These are phyloP conservation scores for Hirundichthys speculiger DNA, from an alignment of 2,113 vertebrate species.

Conservation along the genomic window DNA sequence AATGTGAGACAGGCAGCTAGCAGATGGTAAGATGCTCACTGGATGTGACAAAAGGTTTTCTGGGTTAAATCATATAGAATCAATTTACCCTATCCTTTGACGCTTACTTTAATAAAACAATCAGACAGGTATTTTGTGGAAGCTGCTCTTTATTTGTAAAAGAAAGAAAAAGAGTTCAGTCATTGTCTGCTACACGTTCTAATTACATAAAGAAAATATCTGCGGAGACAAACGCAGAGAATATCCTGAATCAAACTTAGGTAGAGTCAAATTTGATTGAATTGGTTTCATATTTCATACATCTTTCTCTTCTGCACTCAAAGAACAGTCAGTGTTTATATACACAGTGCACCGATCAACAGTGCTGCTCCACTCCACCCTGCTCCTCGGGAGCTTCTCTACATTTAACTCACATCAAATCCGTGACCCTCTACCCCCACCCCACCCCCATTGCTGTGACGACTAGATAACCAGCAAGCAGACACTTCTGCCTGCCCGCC, in stretches of 20 bases:
- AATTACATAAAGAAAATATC: constrained; percentile 98
- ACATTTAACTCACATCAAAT: constrained; percentile 85
- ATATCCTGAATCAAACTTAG: constrained; percentile 92
- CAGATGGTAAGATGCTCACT: too few species aligned
- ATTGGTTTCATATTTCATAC: constrained; percentile 95
- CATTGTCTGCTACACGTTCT: constrained; percentile 96
- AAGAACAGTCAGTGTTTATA: constrained; percentile 85
- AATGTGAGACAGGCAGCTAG: too few species aligned
- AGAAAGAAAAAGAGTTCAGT: constrained; percentile 85
- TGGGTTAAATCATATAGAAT: too few species aligned
- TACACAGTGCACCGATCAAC: constrained; percentile 98
- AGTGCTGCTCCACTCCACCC: constrained; percentile 81
- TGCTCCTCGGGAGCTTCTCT: constrained; percentile 78
- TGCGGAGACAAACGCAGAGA: constrained; percentile 95
- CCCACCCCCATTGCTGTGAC: constrained; percentile 11
- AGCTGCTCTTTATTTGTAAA: constrained; percentile 99
- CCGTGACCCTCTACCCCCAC: constrained; percentile 61
- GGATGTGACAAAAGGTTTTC: too few species aligned
- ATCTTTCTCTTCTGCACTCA: constrained; percentile 85
- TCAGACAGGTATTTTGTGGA: constrained; percentile 83
- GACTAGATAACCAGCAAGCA: constrained; percentile 6
- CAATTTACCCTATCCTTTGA: too few species aligned
- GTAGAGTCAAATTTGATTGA: constrained; percentile 85
- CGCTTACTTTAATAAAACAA: neutral
- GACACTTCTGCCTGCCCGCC: constrained; percentile 8